Conservation (phyloP, 2,888 invertebrate species). For the Dryobotodes eremita region DNA sequence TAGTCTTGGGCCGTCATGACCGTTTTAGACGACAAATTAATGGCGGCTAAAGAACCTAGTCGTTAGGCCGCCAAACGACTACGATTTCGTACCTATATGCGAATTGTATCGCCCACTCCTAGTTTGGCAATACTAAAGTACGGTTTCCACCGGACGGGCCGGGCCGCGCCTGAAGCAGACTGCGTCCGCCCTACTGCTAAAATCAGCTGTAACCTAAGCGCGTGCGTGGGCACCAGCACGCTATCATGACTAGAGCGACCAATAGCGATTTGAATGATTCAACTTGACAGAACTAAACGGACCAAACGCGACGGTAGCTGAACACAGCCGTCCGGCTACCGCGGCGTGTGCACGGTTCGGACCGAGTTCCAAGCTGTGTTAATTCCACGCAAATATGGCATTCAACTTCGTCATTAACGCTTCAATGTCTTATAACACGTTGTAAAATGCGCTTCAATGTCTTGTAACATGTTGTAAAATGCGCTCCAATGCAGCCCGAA, state of each 20-base stretch:
- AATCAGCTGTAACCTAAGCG: background rate
- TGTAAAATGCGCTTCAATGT: background rate
- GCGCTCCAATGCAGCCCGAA: background rate
- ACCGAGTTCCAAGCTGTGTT: no score
- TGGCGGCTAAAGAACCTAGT: background rate
- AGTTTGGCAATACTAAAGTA: conserved; percentile 2
- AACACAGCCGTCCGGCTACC: background rate
- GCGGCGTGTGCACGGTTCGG: background rate
- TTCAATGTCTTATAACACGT: background rate
- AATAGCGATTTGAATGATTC: background rate
- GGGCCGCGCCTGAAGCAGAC: background rate
- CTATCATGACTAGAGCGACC: background rate
- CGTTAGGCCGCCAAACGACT: background rate
- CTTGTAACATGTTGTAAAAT: no score
- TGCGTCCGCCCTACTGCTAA: background rate
- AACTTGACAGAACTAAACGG: background rate
- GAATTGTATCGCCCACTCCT: background rate
- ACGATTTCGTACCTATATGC: no score
- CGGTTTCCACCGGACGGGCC: background rate
- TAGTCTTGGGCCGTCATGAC: background rate
- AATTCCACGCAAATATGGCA: background rate
- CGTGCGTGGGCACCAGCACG: background rate
- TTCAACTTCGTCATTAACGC: background rate
- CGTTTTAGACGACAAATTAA: background rate
- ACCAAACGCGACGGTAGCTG: background rate